Evolutionary conservation across 1,140 invertebrate species (phyloP), one percentile per base, ranked within the genome.

Genomic region (Drosophila funebris): DNA sequence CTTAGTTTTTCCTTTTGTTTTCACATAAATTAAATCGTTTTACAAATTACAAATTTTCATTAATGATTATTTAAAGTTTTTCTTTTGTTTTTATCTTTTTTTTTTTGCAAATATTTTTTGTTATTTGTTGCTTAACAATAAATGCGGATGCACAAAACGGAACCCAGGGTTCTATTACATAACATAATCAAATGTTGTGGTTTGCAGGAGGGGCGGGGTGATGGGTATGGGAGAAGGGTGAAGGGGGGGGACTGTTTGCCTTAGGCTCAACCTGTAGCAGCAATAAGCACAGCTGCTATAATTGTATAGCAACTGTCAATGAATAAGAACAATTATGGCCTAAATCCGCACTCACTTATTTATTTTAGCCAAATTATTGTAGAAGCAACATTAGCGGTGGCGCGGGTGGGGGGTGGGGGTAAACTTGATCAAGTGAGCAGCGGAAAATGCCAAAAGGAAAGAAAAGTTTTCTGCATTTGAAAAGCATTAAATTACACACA

Each of bases 231-330:
- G 11, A 5, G 22, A 36, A 24, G 29, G 27, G 8, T 20, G 2
- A 7, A 7, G 27, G 27, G 0, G 41, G 4, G 44, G 57, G 43
- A 8, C 16, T 20, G 9, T n/a, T n/a, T n/a, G 79, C 79, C 78
- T 48, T 29, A 50, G 78, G 76, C 57, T 84, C 79, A 79, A 75
- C 80, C 79, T 71, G 27, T 62, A 63, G 66, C 79, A 53, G 57
- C 52, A 68, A 66, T 43, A 68, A 31, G 48, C 57, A 53, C 9
- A 29, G 31, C 33, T 33, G 9, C 9, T 33, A 11, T 27, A 36
- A 3, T 4, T 13, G 13, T 36, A n/a, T 13, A 4, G n/a, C n/a
- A 11, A 4, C 29, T 8, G 41, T 29, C 13, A 1, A 24, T 39
- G 6, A 39, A 43, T 9, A 43, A n/a, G 43, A 33, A 36, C 9